Conservation (phyloP, 1,140 invertebrate species). For the Sminthurinus signatus region DNA sequence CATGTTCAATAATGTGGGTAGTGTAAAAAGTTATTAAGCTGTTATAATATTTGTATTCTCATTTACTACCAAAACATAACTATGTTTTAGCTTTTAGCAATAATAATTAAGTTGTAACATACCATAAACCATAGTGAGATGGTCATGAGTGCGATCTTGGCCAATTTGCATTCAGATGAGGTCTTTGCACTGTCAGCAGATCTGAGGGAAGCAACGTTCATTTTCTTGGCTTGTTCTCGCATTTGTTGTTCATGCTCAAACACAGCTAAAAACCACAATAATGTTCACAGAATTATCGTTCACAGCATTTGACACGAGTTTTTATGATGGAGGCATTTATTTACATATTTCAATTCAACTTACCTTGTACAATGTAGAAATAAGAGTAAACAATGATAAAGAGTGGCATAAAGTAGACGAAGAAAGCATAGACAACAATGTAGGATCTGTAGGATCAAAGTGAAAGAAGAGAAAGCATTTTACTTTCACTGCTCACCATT, state of each 20-base stretch:
- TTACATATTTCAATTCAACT: constrained; percentile 26
- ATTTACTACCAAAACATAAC: too few relatives aligned
- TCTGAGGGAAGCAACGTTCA: constrained; percentile 71
- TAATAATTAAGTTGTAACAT: too few relatives aligned
- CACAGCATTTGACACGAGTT: not conserved
- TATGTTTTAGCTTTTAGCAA: too few relatives aligned
- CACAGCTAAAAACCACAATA: constrained; percentile 55
- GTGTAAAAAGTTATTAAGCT: too few relatives aligned
- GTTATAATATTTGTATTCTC: too few relatives aligned
- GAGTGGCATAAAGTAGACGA: constrained; percentile 64
- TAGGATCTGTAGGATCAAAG: constrained; percentile 55
- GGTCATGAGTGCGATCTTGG: constrained; percentile 73
- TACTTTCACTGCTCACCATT: too few relatives aligned
- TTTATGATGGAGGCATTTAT: too few relatives aligned
- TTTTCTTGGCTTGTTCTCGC: constrained; percentile 75
- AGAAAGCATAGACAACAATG: constrained; percentile 61
- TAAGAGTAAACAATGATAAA: constrained; percentile 68
- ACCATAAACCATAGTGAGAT: constrained; percentile 75
- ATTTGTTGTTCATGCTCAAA: constrained; percentile 71
- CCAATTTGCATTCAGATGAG: constrained; percentile 52
- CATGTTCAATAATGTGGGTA: too few relatives aligned
- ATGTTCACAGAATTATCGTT: not conserved
- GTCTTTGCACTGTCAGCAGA: constrained; percentile 60
- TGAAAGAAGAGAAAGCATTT: too few relatives aligned
- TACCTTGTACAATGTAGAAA: constrained; percentile 66